These are phyloP conservation scores for Larimichthys crocea DNA, from an alignment of 2,113 vertebrate genomes.

Conservation along the genomic window DNA sequence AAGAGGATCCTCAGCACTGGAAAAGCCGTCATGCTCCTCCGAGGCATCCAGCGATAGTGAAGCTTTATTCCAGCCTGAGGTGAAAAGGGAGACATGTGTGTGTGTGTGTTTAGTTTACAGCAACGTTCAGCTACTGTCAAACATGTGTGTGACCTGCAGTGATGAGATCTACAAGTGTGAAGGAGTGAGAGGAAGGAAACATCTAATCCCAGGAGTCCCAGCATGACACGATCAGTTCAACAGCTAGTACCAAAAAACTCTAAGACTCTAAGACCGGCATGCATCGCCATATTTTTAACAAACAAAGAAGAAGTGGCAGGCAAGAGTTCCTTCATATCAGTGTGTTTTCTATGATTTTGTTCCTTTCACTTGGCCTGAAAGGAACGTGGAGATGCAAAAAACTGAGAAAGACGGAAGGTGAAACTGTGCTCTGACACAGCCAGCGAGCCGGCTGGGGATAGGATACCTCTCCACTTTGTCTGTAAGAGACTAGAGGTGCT, in stretches of 20 bases:
- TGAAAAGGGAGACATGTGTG: background rate
- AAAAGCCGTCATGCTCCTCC: slow-evolving; percentile 93
- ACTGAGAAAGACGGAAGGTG: slow-evolving; percentile 3
- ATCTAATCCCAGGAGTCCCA: slow-evolving; percentile 39
- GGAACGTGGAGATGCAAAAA: slow-evolving; percentile 17
- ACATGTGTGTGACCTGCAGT: background rate
- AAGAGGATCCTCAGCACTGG: slow-evolving; percentile 92
- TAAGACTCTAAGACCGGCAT: slow-evolving; percentile 32
- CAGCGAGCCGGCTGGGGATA: slow-evolving; percentile 13
- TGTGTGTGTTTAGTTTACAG: slow-evolving; percentile 11
- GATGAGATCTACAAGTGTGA: slow-evolving; percentile 4
- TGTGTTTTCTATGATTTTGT: slow-evolving; percentile 19
- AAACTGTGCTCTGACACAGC: slow-evolving; percentile 22
- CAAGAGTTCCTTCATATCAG: slow-evolving; percentile 21
- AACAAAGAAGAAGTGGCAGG: slow-evolving; percentile 36
- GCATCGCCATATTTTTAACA: slow-evolving; percentile 33
- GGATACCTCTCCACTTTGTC: slow-evolving; percentile 84
- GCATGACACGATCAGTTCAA: slow-evolving; percentile 1
- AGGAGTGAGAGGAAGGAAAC: slow-evolving; percentile 19
- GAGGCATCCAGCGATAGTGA: slow-evolving; percentile 90
- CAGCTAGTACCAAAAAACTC: slow-evolving; percentile 2
- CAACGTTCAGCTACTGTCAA: background rate
- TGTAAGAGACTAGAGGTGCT: slow-evolving; percentile 86
- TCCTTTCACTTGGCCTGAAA: background rate
- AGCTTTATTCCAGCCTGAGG: slow-evolving; percentile 91